phyloP scores from a whole-genome alignment of 2,888 invertebrate genomes.

The Protophormia terraenovae region DNA sequence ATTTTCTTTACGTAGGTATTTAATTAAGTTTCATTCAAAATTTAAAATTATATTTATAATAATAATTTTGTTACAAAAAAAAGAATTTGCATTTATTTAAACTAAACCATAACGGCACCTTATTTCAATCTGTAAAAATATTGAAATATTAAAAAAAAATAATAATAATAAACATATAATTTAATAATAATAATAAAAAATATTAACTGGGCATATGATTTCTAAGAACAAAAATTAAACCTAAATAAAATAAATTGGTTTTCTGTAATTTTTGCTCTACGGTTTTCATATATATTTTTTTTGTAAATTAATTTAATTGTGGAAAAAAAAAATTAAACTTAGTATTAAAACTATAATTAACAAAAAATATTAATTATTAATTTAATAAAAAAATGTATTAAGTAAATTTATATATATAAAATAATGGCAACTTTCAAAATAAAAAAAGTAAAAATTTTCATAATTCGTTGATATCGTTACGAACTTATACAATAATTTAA shows the following conservation, averaged over 20 bases:
- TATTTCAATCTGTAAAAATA: slow-evolving; percentile 44
- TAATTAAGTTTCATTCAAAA: not conserved
- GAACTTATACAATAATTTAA: slow-evolving; percentile 48
- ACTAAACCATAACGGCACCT: slow-evolving; percentile 51
- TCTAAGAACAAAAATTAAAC: slow-evolving; percentile 13
- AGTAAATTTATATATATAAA: slow-evolving; percentile 50
- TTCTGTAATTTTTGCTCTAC: not conserved
- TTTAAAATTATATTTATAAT: not conserved
- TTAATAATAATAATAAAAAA: not conserved
- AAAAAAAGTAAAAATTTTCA: slow-evolving; percentile 49
- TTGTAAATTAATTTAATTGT: slow-evolving; percentile 32
- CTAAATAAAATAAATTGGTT: slow-evolving; percentile 22
- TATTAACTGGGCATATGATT: slow-evolving; percentile 54
- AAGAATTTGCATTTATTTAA: not conserved
- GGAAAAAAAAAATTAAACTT: slow-evolving; percentile 35
- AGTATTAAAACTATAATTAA: slow-evolving; percentile 57
- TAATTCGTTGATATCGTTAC: slow-evolving; percentile 64
- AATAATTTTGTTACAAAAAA: slow-evolving; percentile 5
- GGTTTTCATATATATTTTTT: slow-evolving; percentile 20
- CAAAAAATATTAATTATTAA: slow-evolving; percentile 57
- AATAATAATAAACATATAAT: slow-evolving; percentile 14
- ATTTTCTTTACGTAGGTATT: not conserved
- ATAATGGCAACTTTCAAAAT: slow-evolving; percentile 68
- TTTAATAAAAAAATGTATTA: slow-evolving; percentile 30
- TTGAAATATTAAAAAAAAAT: slow-evolving; percentile 34